Base-by-base conservation (phyloP, 2,888 invertebrate species). In the Aporophyla nigra region DNA sequence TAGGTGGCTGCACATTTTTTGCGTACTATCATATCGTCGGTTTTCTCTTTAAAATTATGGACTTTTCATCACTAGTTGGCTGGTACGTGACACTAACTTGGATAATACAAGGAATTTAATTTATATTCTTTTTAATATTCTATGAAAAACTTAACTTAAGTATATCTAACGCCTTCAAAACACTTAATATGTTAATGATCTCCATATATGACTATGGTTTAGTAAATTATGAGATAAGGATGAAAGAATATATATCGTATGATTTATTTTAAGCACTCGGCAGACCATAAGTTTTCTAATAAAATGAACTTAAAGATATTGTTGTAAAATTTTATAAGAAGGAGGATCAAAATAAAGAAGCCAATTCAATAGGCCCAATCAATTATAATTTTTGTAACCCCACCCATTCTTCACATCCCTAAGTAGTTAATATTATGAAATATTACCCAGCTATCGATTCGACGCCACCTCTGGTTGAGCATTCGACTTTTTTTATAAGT, bases 351-450 rank as follows among this genome's bases (percentile, higher is more conserved):
- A 83, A 84, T 81, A 90, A 89, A 92, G 85, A 90, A 91, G 87
- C 83, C 86, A 89, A 92, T 91, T 92, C 90, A 94, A 94, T 90
- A 89, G 78, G 61, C 68, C 79, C 89, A 90, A 92, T 93, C 93
- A 94, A 95, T 95, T 93, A 93, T 85, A 92, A 92, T 93, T 92
- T 92, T 92, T 89, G 88, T 87, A 92, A 93, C 93, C 76, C 93
- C 94, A 93, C 94, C 96, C 93, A 95, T 95, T 96, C 92, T 94
- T 95, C 93, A 92, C 93, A 92, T 91, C 92, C 89, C 88, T 92
- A 94, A 94, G 95, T 95, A 94, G 95, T 95, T 96, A 96, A 95
- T 95, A 93, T 95, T 94, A 93, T 96, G 93, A 96, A 95, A 95
- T 96, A 96, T 96, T 94, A 93, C 90, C 93, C 89, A 78, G 92